Percentiles rank a stretch among this genome's conserved stretches.
These are phyloP conservation scores for Lasioglossum morio DNA, from an alignment of 2,888 invertebrate genomes.

Conservation along the genomic window DNA sequence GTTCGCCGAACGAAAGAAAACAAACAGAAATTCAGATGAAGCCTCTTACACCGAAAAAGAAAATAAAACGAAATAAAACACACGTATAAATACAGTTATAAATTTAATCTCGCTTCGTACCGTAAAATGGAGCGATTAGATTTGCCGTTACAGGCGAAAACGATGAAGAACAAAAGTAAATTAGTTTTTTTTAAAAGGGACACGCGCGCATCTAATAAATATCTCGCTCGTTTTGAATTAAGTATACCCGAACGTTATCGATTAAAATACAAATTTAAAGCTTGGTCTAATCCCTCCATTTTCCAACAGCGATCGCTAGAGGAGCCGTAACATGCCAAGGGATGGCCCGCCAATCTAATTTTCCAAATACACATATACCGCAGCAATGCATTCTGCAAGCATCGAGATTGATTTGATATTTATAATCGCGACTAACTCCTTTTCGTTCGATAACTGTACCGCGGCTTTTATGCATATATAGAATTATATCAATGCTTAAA, in stretches of 20 bases:
- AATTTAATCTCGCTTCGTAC: conserved; percentile 30
- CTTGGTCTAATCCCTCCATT: conserved; percentile 66
- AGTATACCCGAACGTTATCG: background rate
- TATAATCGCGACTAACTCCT: background rate
- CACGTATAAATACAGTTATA: conserved; percentile 41
- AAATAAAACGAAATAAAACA: conserved; percentile 31
- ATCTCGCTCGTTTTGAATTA: background rate
- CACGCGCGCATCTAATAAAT: background rate
- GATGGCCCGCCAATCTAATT: conserved; percentile 61
- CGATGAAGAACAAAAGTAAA: background rate
- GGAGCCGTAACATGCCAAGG: conserved; percentile 50
- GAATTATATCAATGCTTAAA: background rate
- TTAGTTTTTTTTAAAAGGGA: background rate
- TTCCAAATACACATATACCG: background rate
- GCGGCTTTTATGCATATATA: conserved; percentile 2
- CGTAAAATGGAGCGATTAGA: conserved; percentile 68
- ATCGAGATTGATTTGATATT: background rate
- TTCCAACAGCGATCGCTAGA: conserved; percentile 47
- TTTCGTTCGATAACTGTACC: background rate
- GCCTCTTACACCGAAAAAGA: conserved; percentile 24
- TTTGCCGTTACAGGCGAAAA: conserved; percentile 15
- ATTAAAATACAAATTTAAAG: conserved; percentile 7
- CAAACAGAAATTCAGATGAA: conserved; percentile 11
- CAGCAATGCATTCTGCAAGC: background rate
- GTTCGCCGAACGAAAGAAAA: conserved; percentile 12